Evolutionary conservation across 2,113 vertebrate species (phyloP).

Genomic region (Anoura caudifer): DNA sequence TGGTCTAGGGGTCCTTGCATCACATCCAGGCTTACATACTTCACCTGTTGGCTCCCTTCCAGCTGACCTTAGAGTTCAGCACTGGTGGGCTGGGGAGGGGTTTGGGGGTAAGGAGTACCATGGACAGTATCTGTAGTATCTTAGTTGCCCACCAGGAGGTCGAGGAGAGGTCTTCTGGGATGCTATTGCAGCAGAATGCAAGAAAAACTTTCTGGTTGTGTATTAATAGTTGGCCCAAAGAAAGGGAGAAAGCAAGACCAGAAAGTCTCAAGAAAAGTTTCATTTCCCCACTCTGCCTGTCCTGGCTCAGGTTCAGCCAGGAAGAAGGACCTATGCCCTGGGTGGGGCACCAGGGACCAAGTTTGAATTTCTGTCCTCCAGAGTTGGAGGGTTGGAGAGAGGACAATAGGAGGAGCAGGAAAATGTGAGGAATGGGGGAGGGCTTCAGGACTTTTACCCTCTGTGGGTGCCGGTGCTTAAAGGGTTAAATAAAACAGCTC

Average conservation of each 20-base stretch:
- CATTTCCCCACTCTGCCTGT: neutral
- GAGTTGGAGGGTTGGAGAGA: neutral
- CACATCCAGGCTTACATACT: neutral
- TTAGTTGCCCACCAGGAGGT: neutral
- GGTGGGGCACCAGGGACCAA: neutral
- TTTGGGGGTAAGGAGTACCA: neutral
- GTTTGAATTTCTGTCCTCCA: neutral
- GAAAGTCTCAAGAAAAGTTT: neutral
- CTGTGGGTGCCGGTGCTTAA: neutral
- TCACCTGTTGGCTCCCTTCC: neutral
- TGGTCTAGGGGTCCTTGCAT: no score
- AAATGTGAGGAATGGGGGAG: neutral
- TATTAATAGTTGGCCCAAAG: neutral
- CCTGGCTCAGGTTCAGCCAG: neutral
- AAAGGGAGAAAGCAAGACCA: neutral
- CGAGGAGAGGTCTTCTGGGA: neutral
- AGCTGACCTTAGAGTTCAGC: neutral
- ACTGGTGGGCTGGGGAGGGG: neutral
- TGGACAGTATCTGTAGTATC: neutral
- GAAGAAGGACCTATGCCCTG: neutral
- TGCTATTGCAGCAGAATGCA: neutral
- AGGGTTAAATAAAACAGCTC: slow-evolving; percentile 10
- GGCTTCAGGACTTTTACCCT: neutral
- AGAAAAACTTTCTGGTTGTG: neutral
- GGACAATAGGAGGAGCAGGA: neutral